Evolutionary conservation across 2,113 vertebrate species (phyloP), one percentile per base, ranked within the genome.

Genomic region (Gymnarchus niloticus): DNA sequence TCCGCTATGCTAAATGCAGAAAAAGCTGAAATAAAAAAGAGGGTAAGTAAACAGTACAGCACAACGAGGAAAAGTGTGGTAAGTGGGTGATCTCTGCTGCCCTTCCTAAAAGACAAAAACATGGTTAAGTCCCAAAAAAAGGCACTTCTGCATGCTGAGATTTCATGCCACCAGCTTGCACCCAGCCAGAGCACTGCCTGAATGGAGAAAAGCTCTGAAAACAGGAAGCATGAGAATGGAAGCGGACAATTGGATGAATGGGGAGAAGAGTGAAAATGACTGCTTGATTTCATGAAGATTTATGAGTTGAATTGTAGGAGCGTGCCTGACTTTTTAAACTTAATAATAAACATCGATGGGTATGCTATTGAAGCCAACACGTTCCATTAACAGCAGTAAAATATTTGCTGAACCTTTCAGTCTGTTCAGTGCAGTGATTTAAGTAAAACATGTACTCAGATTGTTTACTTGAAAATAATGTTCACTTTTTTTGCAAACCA

Each of bases 71-170:
- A 19, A 41, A 21, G 9, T 9, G 8, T 49, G 49, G 33, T 41
- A 51, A 12, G 5, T 23, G 52, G 6, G 4, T 8, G 23, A 85
- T 44, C 61, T 17, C 49, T 46, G 73, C 19, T 23, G 48, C 19
- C 44, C 61, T 23, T 76, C 84, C 84, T 85, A 28, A 51, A 56
- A 69, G 65, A 56, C 10, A 57, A 85, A 85, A 83, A 49, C 12
- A 65, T 48, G 86, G 86, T 90, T 89, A 91, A 89, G 33, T 33
- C 33, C 33, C 65, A 73, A 17, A 41, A 69, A 3, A 19, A 10
- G 3, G 76, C 41, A 88, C 86, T 90, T 54, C 65, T 49, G 59
- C 93, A 92, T 94, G 93, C 93, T 86, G 84, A 69, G 82, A 25
- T 83, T 56, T 83, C 89, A 90, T 90, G 91, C 89, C 87, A 86